Evolutionary conservation across 2,888 invertebrate genomes (phyloP).

Genomic region (Tubulanus polymorphus): DNA sequence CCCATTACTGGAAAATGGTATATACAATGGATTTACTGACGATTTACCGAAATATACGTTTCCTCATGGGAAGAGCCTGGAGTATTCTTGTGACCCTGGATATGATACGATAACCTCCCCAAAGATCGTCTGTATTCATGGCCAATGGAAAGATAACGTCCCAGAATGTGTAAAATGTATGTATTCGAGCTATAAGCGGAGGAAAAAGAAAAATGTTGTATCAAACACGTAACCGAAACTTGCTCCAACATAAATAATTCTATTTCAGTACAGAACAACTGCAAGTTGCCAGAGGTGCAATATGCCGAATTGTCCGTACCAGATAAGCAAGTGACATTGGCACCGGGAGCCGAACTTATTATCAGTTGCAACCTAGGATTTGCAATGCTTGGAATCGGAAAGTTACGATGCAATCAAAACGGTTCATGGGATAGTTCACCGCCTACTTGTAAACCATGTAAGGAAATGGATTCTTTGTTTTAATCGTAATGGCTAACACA

Average conservation of each 20-base stretch:
- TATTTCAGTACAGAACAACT: slow-evolving; percentile 48
- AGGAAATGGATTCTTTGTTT: background rate
- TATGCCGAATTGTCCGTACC: too few relatives aligned
- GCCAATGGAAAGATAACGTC: background rate
- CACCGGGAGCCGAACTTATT: background rate
- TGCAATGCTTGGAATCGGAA: background rate
- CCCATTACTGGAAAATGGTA: background rate
- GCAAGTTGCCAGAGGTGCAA: slow-evolving; percentile 31
- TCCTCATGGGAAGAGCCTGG: background rate
- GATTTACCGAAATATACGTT: background rate
- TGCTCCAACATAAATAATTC: background rate
- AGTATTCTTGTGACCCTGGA: background rate
- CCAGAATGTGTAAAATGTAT: too few relatives aligned
- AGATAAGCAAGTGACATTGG: too few relatives aligned
- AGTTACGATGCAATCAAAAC: background rate
- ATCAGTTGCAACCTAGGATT: background rate
- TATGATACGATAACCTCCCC: background rate
- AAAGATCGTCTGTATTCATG: background rate
- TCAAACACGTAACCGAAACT: background rate
- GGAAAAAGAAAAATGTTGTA: too few relatives aligned
- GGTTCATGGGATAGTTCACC: background rate
- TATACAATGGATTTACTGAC: background rate
- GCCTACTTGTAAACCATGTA: background rate
- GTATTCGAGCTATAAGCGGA: too few relatives aligned
- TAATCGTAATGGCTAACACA: too few relatives aligned